phyloP scores from a whole-genome alignment of 2,113 vertebrate genomes.

The Saguinus imperator region DNA sequence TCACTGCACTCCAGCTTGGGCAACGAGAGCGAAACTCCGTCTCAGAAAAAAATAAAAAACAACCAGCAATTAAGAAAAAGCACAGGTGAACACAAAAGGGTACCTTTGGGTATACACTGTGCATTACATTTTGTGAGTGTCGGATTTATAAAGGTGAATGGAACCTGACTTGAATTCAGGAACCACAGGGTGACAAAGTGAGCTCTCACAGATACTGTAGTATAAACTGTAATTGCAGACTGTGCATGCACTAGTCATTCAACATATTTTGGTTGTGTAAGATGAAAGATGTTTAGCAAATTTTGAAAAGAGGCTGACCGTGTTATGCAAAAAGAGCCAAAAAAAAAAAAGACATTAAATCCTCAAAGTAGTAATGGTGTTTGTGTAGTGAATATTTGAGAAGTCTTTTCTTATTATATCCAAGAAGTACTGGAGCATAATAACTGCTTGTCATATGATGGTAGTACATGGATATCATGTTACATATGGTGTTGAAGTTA shows the following conservation, averaged over 20 bases:
- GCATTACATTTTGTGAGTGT: fast-evolving
- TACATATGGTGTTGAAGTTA: background rate
- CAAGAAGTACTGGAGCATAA: background rate
- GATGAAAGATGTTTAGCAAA: background rate
- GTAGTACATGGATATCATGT: background rate
- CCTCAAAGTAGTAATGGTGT: background rate
- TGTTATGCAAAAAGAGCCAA: background rate
- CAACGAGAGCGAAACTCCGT: too few relatives aligned
- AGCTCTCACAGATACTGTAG: background rate
- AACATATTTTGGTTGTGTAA: background rate
- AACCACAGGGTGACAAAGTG: too few relatives aligned
- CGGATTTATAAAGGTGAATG: background rate
- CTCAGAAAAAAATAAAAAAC: too few relatives aligned
- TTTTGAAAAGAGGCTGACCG: background rate
- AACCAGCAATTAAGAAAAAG: background rate
- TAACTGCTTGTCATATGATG: background rate
- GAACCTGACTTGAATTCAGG: background rate
- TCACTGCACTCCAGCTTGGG: too few relatives aligned
- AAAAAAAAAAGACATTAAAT: background rate
- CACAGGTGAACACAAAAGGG: background rate
- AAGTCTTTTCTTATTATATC: background rate
- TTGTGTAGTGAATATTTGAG: background rate
- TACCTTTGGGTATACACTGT: fast-evolving
- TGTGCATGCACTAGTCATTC: fast-evolving
- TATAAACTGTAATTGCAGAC: background rate